Conservation (phyloP, 2,888 invertebrate species). For the Eupithecia vulgata region DNA sequence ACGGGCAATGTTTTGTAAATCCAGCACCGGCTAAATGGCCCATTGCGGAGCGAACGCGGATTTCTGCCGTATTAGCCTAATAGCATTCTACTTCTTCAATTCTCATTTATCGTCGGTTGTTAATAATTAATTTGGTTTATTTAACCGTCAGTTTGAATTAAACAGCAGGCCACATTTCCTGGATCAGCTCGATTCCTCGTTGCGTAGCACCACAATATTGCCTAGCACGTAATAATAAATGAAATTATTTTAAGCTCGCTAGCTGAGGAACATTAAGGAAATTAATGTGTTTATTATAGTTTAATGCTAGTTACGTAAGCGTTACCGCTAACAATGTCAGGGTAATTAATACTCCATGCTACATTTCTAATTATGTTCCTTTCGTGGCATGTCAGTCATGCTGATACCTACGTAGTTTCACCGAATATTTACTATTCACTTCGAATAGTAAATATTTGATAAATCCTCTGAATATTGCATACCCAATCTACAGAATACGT, state of each 20-base stretch:
- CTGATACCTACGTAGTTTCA: background rate
- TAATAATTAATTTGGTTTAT: constrained; percentile 47
- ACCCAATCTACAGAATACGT: background rate
- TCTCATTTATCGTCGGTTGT: constrained; percentile 64
- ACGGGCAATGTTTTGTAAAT: constrained; percentile 76
- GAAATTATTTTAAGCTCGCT: constrained; percentile 36
- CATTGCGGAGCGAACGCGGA: constrained; percentile 72
- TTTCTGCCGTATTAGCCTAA: constrained; percentile 75
- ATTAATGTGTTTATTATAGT: constrained; percentile 33
- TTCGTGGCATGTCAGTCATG: constrained; percentile 1
- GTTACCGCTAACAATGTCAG: constrained; percentile 17
- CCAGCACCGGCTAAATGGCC: constrained; percentile 73
- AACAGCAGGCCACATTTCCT: constrained; percentile 30
- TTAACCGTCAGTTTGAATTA: constrained; percentile 27
- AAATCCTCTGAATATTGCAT: background rate
- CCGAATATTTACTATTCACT: no score
- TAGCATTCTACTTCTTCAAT: constrained; percentile 74
- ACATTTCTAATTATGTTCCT: constrained; percentile 3
- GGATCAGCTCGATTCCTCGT: constrained; percentile 35
- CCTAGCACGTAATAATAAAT: constrained; percentile 33
- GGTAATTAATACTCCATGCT: constrained; percentile 13
- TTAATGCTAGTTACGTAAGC: constrained; percentile 12
- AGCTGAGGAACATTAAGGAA: constrained; percentile 34
- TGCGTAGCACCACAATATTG: constrained; percentile 33
- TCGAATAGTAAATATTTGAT: background rate